Evolutionary conservation across 2,888 invertebrate genomes (phyloP).

Genomic region (Odontocolon sp.): DNA sequence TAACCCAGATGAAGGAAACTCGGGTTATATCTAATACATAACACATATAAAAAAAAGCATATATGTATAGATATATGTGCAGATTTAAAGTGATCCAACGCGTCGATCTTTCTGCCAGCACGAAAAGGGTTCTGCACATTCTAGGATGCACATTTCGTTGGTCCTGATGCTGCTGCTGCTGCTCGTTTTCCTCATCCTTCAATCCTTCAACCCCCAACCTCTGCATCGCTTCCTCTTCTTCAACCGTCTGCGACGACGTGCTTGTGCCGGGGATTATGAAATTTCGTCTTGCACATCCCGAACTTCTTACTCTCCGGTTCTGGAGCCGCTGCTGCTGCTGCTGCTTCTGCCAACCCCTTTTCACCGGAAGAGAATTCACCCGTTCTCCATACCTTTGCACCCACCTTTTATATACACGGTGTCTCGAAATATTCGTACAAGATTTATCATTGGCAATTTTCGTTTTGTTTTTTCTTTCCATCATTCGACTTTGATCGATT

Average conservation of each 20-base stretch:
- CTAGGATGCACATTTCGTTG: constrained; percentile 4
- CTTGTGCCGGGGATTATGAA: constrained; percentile 53
- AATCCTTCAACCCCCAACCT: constrained; percentile 2
- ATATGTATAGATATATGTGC: constrained; percentile 14
- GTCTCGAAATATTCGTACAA: too few species aligned
- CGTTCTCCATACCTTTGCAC: not conserved
- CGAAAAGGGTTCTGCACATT: constrained; percentile 33
- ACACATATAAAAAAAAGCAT: constrained; percentile 5
- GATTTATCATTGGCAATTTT: too few species aligned
- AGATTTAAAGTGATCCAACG: constrained; percentile 10
- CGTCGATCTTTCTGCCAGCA: constrained; percentile 23
- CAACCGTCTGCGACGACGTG: constrained; percentile 43
- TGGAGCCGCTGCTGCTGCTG: constrained; percentile 11
- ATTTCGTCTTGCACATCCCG: constrained; percentile 56
- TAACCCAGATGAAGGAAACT: too few species aligned
- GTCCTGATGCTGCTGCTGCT: not conserved
- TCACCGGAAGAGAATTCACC: too few species aligned
- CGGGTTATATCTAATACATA: too few species aligned
- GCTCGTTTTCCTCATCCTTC: constrained; percentile 34
- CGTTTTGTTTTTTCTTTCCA: too few species aligned
- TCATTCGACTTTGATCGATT: too few species aligned
- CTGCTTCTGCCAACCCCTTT: constrained; percentile 11
- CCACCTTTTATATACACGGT: not conserved
- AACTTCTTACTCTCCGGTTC: constrained; percentile 48
- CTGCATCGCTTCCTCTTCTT: constrained; percentile 17